These are phyloP conservation scores for Oncorhynchus nerka DNA, from an alignment of 2,113 vertebrate species.

Conservation along the genomic window DNA sequence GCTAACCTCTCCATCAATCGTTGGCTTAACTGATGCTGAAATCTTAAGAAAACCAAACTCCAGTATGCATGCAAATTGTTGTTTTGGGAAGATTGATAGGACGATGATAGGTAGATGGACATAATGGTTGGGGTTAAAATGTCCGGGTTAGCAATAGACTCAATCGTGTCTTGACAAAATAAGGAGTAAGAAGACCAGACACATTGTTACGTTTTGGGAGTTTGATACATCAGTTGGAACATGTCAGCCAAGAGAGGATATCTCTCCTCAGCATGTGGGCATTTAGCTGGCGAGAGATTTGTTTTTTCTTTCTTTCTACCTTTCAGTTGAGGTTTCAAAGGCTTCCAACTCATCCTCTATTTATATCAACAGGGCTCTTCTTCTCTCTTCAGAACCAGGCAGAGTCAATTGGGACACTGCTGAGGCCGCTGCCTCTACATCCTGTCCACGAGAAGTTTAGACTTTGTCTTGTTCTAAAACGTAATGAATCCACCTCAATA, in stretches of 20 bases:
- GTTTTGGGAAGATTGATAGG: too few relatives aligned
- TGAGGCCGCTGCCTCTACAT: slow-evolving; percentile 18
- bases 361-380: slow-evolving; percentile 20
- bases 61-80: too few relatives aligned
- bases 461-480: slow-evolving; percentile 4
- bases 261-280: slow-evolving; percentile 24
- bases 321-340: slow-evolving; percentile 23
- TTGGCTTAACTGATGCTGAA: too few relatives aligned
- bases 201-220: not conserved
- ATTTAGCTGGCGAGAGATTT: slow-evolving; percentile 32
- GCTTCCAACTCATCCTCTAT: slow-evolving; percentile 31
- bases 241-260: slow-evolving; percentile 30
- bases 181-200: too few relatives aligned
- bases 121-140: too few relatives aligned
- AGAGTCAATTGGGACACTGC: slow-evolving; percentile 22
- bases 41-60: too few relatives aligned
- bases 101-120: too few relatives aligned
- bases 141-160: too few relatives aligned
- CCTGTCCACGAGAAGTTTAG: slow-evolving; percentile 50
- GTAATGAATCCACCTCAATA: slow-evolving; percentile 37
- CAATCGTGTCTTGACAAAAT: too few relatives aligned
- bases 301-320: not conserved
- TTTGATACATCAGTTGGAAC: slow-evolving; percentile 41
- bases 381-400: not conserved
- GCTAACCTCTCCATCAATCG: too few relatives aligned